Conservation (phyloP, 1,140 invertebrate species). For the Pseudomyrmex cubaensis region DNA sequence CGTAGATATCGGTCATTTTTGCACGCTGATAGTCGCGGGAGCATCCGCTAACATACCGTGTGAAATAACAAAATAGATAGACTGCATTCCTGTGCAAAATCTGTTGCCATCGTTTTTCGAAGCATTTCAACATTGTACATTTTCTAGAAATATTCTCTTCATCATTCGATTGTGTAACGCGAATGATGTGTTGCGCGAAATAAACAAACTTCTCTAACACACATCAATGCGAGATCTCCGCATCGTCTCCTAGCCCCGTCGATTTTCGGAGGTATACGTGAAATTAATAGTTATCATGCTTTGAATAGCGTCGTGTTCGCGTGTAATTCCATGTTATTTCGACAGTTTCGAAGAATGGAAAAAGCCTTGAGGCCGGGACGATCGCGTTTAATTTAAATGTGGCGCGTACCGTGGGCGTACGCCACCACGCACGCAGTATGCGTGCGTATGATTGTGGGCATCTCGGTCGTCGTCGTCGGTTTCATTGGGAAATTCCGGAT, state of each 20-base stretch:
- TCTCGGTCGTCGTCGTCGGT: neutral
- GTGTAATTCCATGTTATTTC: slow-evolving; percentile 51
- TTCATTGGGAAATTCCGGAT: slow-evolving; percentile 61
- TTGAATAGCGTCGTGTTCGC: slow-evolving; percentile 17
- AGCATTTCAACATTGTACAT: neutral
- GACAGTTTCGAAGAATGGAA: slow-evolving; percentile 32
- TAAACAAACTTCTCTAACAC: neutral
- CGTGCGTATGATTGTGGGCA: slow-evolving; percentile 54
- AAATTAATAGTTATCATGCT: slow-evolving; percentile 50
- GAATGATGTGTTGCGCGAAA: neutral
- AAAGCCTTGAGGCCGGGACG: slow-evolving; percentile 18
- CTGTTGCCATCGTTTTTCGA: neutral
- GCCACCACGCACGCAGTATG: slow-evolving; percentile 9
- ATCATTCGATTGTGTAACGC: too few species aligned
- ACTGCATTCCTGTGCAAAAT: neutral
- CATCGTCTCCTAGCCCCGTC: neutral
- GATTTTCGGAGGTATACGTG: neutral
- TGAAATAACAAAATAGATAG: neutral
- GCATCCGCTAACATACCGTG: slow-evolving; percentile 4
- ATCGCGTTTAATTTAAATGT: slow-evolving; percentile 64
- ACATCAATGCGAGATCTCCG: neutral
- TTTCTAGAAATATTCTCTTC: neutral
- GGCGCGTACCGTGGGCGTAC: slow-evolving; percentile 34
- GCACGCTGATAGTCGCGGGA: slow-evolving; percentile 7
- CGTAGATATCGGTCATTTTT: slow-evolving; percentile 45